These are phyloP conservation scores for Neuroscelio doddi DNA, from an alignment of 2,888 invertebrate species.

Conservation along the genomic window DNA sequence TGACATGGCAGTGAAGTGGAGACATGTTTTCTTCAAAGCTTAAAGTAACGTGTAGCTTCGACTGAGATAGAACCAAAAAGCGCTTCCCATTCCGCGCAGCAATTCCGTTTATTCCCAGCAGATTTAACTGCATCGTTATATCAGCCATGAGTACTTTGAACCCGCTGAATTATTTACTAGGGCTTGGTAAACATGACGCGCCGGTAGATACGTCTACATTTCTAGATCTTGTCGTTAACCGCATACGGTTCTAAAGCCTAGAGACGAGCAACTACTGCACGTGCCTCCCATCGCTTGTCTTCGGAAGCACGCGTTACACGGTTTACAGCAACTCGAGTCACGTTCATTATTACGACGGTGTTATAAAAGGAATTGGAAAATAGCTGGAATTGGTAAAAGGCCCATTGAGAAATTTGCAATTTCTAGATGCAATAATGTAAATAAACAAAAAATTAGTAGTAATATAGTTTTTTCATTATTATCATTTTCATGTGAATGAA, in stretches of 20 bases:
- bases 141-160: constrained; percentile 48
- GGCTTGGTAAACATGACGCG: constrained; percentile 53
- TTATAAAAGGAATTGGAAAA: too few relatives aligned
- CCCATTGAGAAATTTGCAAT: too few relatives aligned
- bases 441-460: too few relatives aligned
- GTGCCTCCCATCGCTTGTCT: constrained; percentile 18
- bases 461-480: too few relatives aligned
- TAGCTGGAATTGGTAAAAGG: too few relatives aligned
- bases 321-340: constrained; percentile 25
- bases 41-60: background rate
- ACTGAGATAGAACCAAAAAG: constrained; percentile 13
- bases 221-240: constrained; percentile 58
- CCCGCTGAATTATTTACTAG: constrained; percentile 62
- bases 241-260: constrained; percentile 18
- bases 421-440: too few relatives aligned
- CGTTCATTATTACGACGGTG: constrained; percentile 29
- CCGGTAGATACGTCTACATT: constrained; percentile 53
- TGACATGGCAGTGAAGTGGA: constrained; percentile 56
- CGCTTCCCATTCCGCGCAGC: constrained; percentile 6
- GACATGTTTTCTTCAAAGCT: constrained; percentile 22
- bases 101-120: constrained; percentile 17
- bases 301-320: constrained; percentile 27
- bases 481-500: too few relatives aligned
- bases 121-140: constrained; percentile 34
- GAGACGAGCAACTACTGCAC: constrained; percentile 16